Evolutionary conservation across 2,797 vertebrate genomes (phyloP).

Genomic region (Microchirus variegatus): DNA sequence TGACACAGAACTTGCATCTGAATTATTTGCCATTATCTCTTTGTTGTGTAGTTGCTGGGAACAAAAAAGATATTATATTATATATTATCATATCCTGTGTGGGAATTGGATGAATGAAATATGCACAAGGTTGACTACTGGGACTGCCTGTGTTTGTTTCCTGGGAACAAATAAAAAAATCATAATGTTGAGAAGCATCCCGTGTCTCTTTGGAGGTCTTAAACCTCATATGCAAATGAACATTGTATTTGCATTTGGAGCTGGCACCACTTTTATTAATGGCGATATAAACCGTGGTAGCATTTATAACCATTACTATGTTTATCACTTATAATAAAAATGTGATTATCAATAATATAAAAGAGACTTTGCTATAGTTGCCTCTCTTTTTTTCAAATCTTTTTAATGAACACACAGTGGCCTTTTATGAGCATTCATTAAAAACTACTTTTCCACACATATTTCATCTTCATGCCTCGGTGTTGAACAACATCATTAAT

Average conservation of each 20-base stretch:
- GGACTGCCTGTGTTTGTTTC: constrained; percentile 24
- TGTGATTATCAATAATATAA: constrained; percentile 48
- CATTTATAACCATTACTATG: constrained; percentile 56
- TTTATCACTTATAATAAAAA: constrained; percentile 57
- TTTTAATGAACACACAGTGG: constrained; percentile 53
- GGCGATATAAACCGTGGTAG: constrained; percentile 35
- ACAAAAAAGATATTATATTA: not conserved
- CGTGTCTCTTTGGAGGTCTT: constrained; percentile 27
- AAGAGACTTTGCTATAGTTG: constrained; percentile 13
- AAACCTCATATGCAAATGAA: constrained; percentile 55
- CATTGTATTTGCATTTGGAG: constrained; percentile 37
- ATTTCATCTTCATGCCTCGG: constrained; percentile 62
- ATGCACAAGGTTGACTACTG: constrained; percentile 3
- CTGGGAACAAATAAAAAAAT: constrained; percentile 11
- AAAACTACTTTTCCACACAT: constrained; percentile 41
- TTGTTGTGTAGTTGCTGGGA: constrained; percentile 7
- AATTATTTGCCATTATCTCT: constrained; percentile 17
- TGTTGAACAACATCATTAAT: constrained; percentile 68
- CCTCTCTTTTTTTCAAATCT: constrained; percentile 22
- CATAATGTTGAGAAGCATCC: constrained; percentile 22
- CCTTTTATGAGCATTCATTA: constrained; percentile 59
- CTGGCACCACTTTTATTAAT: constrained; percentile 39
- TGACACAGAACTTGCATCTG: constrained; percentile 29
- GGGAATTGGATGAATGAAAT: constrained; percentile 2
- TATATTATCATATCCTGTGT: constrained; percentile 4